Evolutionary conservation across 2,113 vertebrate genomes (phyloP), one percentile per base, ranked within the genome.

Genomic region (Centropristis striata): DNA sequence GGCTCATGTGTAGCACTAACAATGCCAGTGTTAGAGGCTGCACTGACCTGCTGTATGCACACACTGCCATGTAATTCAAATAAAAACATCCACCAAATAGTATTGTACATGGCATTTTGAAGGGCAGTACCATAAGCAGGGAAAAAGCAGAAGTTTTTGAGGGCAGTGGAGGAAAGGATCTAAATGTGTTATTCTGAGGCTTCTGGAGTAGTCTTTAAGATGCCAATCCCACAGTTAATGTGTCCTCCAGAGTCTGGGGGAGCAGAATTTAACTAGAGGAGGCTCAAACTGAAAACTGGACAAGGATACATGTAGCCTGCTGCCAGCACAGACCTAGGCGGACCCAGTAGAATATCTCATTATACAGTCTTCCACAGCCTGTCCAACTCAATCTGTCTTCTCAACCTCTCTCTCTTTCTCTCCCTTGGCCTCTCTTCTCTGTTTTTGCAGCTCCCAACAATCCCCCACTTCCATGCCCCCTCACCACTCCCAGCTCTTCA

Each of bases 341-440:
- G 64, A 79, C 84, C 83, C 61, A 42, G 78, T 66, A 76, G 85
- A 92, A 80, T 78, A 75, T 90, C 90, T 89, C 84, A 89, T 92
- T 90, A 90, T 85, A 59, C 75, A 78, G 50, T 83, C 67, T 78
- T 84, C 74, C 69, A 71, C 75, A 63, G 80, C 80, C 86, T 89
- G 88, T 90, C 90, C 83, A 71, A 76, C 68, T 86, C 83, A 84
- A 90, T 92, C 79, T 86, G 78, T 85, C 88, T 86, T 55, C 60
- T 72, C 68, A 44, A 51, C 60, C 72, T 69, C 54, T 76, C 77
- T 61, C 53, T 85, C 55, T n/a, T n/a, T 72, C 46, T 60, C 66
- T 90, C 58, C 72, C 57, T 61, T 23, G 57, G 57, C 47, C 78
- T 79, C 65, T 42, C 57, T 20, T 42, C 49, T 27, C 36, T 59